Evolutionary conservation across 2,797 vertebrate species (phyloP), one percentile per base, ranked within the genome.

Genomic region (Lithobates pipiens): DNA sequence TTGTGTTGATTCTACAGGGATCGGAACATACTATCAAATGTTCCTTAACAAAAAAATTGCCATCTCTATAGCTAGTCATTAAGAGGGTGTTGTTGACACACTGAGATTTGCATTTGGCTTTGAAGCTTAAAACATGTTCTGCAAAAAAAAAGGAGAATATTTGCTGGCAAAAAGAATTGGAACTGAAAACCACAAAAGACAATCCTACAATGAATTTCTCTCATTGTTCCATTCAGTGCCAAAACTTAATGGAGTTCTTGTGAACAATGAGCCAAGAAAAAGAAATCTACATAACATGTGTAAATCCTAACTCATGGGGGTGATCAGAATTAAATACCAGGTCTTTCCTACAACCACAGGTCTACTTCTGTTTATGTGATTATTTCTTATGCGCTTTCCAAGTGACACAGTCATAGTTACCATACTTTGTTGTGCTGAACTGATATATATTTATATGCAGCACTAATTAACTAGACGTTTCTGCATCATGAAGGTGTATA

Each of bases 111-210:
- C 23, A 29, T 68, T 68, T 85, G 83, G 83, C 74, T 42, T n/a
- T 27, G 15, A n/a, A 18, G 23, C 70, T n/a, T 65, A 44, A 34
- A 77, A 32, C 36, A 7, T 23, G 23, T 34, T 85, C 42, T 70
- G 57, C 67, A 29, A 0, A 46, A 29, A 46, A 29, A 46, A 23
- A n/a, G 11, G 46, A 27, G 36, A 65, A 69, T 34, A 32, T 2
- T 8, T 68, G 10, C 23, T 27, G 76, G 50, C 34, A 70, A 70
- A n/a, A 7, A 36, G 13, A 10, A 80, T 76, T 76, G 77, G 78
- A 80, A 80, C 36, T 11, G 10, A 32, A 32, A 85, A 81, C 84
- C 84, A 76, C 84, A 85, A 76, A 80, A 70, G 21, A 80, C 29
- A 18, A 50, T 34, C n/a, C 11, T 27, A 15, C 69, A 65, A 85